Evolutionary conservation across 2,113 vertebrate species (phyloP), one percentile per base, ranked within the genome.

Genomic region (Mastomys coucha): DNA sequence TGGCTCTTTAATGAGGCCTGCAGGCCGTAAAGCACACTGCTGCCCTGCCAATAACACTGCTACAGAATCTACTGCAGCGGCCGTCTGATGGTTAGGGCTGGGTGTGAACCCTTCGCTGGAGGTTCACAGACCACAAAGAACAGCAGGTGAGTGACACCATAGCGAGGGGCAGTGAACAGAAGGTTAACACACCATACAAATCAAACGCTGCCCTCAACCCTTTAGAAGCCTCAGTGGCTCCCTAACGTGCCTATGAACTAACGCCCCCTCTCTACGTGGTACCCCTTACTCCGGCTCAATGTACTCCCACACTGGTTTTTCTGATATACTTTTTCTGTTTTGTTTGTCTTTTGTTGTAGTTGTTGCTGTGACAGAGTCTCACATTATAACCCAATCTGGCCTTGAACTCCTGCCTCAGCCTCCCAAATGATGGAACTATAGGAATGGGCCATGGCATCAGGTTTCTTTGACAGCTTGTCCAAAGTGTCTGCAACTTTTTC

Each of bases 401-500:
- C 88, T 76, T 72, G 53, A 58, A 60, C 36, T 39, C 80, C 53
- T 84, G 80, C 56, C 80, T 63, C 49, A 53, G 33, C 69, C 69
- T 36, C 11, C 56, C 70, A 49, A 45, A 60, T 45, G 39, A 42
- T 49, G 11, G 39, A 75, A 36, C 33, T 63, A 51, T 1, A 78
- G 28, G 58, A 36, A 49, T n/a, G 58, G 7, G 36, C 39, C 8
- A 65, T 17, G 17, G 60, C 31, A 33, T 10, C n/a, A 28, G 53
- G n/a, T 19, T 96, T 91, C 91, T 69, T 70, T 22, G n/a, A 31
- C 53, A 80, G 85, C 80, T 94, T 86, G 81, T 82, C 69, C 86
- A 56, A 75, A 92, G 60, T 12, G 22, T 51, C 78, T 42, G 93
- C 42, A 45, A 12, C 4, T 73, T 67, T 73, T 56, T 86, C 49